Conservation (phyloP, 1,140 invertebrate species). For the Latrodectus geometricus region DNA sequence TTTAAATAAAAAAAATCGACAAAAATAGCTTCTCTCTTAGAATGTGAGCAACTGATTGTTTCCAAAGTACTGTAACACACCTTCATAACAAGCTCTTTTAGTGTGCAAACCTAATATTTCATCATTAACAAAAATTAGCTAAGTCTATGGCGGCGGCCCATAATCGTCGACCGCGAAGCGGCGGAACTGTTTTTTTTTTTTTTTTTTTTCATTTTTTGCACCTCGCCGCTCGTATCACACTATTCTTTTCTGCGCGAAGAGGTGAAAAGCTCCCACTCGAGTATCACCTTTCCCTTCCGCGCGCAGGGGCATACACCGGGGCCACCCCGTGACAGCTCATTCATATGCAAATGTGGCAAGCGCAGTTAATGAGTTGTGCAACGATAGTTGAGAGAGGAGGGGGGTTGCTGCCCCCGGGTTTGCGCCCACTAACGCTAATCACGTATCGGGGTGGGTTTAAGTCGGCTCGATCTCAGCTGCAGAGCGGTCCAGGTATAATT, state of each 20-base stretch:
- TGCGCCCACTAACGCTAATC: conserved; percentile 34
- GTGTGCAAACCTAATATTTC: conserved; percentile 27
- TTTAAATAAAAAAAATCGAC: neutral
- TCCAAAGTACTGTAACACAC: conserved; percentile 43
- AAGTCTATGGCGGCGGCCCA: neutral
- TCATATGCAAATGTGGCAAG: conserved; percentile 62
- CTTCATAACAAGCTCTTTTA: conserved; percentile 22
- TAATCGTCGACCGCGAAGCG: neutral
- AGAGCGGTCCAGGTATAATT: conserved; percentile 54
- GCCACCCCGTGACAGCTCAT: conserved; percentile 52
- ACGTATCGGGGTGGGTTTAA: conserved; percentile 35
- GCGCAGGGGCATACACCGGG: conserved; percentile 3
- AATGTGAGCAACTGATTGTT: conserved; percentile 32
- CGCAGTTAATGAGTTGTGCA: conserved; percentile 62
- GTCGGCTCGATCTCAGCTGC: conserved; percentile 45
- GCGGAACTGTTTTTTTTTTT: neutral
- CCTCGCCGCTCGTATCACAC: conserved; percentile 13
- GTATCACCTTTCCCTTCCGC: conserved; percentile 41
- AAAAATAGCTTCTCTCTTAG: neutral
- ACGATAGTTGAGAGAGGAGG: conserved; percentile 47
- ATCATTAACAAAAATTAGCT: conserved; percentile 62
- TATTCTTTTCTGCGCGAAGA: conserved; percentile 30
- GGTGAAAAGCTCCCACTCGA: conserved; percentile 52
- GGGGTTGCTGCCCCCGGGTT: neutral
- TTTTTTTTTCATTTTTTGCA: neutral